Base-by-base conservation (phyloP, 2,113 vertebrate genomes). In the Callithrix jacchus region DNA sequence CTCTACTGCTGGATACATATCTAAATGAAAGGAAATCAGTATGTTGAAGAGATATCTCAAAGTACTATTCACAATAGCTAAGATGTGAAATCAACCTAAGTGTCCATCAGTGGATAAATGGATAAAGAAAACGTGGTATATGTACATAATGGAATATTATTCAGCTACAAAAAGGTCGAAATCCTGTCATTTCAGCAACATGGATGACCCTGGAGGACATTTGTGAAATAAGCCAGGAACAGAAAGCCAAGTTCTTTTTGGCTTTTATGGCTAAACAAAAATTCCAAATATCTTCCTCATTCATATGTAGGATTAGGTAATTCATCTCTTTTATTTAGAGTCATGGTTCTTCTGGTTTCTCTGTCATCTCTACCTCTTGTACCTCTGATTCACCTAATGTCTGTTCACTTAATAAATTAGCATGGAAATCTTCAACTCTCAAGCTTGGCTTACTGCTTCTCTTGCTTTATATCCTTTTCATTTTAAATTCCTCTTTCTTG, bases 341-440 rank as follows among this genome's bases (percentile, higher is more conserved):
- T 83, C 27, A n/a, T 40, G 49, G 17, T 68, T 93, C 13, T 66
- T 88, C 35, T 96, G 83, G 73, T 89, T 71, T 89, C 58, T 91
- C 49, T 79, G n/a, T 58, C n/a, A 12, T 56, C 18, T n/a, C 66
- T 91, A 79, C 49, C 47, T 79, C 9, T 87, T 80, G 17, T 42
- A 61, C 49, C 61, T 94, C 70, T 85, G 23, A 76, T 87, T 89
- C 23, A 89, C 10, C 35, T 61, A 42, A 68, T 30, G 66, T n/a
- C 82, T 82, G 25, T 82, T 96, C 27, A 42, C 47, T 81, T 90
- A 64, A 76, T 47, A 45, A 82, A 47, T 87, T 88, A 79, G 37
- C 42, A 79, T 77, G 17, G 25, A 83, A 83, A 16, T 47, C 17
- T 45, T 56, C 70, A 77, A 8, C 64, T 73, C 64, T 92, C 37